These are phyloP conservation scores for Phainopepla nitens DNA, from an alignment of 2,113 vertebrate genomes.

Conservation along the genomic window DNA sequence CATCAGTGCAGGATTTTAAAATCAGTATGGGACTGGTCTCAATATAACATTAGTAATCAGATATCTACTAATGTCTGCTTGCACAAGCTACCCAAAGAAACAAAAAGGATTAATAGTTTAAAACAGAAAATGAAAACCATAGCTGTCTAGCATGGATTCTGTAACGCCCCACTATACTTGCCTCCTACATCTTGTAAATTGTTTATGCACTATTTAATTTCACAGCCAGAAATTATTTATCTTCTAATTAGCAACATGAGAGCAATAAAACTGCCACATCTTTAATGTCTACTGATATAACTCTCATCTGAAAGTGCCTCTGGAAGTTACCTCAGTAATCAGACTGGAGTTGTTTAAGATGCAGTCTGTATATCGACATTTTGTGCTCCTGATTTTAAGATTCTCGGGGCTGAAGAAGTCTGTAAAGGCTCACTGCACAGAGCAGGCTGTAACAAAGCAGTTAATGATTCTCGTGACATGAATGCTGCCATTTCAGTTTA, in stretches of 20 bases:
- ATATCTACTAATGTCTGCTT: not conserved
- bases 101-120: not conserved
- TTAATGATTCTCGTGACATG: slow-evolving; percentile 32
- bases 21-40: not conserved
- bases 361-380: not conserved
- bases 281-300: not conserved
- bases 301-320: not conserved
- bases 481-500: slow-evolving; percentile 35
- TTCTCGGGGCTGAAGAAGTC: slow-evolving; percentile 14
- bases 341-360: not conserved
- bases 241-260: not conserved
- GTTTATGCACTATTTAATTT: not conserved
- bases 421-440: slow-evolving; percentile 35
- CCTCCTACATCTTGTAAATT: not conserved
- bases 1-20: not conserved
- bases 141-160: not conserved
- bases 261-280: not conserved
- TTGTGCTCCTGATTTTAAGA: not conserved
- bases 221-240: not conserved
- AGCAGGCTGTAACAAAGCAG: slow-evolving; percentile 40
- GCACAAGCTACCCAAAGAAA: not conserved
- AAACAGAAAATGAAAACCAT: not conserved
- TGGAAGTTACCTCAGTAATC: not conserved
- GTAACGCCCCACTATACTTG: not conserved
- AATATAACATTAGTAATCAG: not conserved